Evolutionary conservation across 1,140 invertebrate species (phyloP).

Genomic region (Leptinotarsa texana): DNA sequence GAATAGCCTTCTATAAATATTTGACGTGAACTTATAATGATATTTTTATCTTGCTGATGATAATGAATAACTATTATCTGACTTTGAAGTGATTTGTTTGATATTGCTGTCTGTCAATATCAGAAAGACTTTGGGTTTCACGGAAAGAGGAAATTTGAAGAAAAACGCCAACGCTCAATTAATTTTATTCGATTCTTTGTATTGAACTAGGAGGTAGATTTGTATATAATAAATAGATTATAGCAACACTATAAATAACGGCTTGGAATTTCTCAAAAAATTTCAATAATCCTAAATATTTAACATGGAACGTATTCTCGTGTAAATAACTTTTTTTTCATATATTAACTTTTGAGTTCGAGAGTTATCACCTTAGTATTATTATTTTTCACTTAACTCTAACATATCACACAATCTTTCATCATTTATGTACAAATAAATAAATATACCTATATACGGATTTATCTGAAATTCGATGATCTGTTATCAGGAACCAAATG

Average conservation of each 20-base stretch:
- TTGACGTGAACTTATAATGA: too few relatives aligned
- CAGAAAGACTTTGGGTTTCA: too few relatives aligned
- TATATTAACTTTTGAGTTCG: slow-evolving; percentile 39
- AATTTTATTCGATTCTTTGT: slow-evolving; percentile 38
- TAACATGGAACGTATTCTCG: slow-evolving; percentile 45
- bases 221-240: slow-evolving; percentile 39
- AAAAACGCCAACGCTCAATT: not conserved
- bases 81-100: too few relatives aligned
- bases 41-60: too few relatives aligned
- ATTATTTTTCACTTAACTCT: slow-evolving; percentile 37
- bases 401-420: slow-evolving; percentile 45
- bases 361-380: slow-evolving; percentile 43
- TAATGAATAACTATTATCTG: too few relatives aligned
- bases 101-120: too few relatives aligned
- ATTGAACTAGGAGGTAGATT: slow-evolving; percentile 41
- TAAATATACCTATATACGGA: slow-evolving; percentile 25
- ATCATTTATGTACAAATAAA: slow-evolving; percentile 47
- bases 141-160: not conserved
- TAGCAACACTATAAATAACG: slow-evolving; percentile 42
- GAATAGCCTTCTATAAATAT: too few relatives aligned
- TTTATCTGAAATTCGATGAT: not conserved
- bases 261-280: slow-evolving; percentile 9
- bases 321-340: slow-evolving; percentile 46
- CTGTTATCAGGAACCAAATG: too few relatives aligned
- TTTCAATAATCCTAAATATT: not conserved